These are phyloP conservation scores for Zeuzera pyrina DNA, from an alignment of 2,888 invertebrate genomes.

Conservation along the genomic window DNA sequence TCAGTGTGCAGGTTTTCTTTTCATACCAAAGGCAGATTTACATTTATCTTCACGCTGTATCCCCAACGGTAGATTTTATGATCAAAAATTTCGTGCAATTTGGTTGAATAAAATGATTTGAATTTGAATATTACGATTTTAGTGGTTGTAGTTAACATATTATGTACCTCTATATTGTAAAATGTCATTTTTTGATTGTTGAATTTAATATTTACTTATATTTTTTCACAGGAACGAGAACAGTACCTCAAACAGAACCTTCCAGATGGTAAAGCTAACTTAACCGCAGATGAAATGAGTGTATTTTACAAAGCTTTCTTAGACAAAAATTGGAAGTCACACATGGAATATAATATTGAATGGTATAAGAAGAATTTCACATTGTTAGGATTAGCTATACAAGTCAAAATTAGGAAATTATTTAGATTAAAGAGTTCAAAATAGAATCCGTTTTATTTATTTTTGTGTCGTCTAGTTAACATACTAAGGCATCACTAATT, in stretches of 20 bases:
- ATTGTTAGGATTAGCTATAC: conserved; percentile 74
- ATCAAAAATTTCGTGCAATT: no score
- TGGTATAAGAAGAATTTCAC: conserved; percentile 88
- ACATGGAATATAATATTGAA: conserved; percentile 83
- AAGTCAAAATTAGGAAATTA: conserved; percentile 65
- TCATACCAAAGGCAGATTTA: no score
- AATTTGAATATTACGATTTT: no score
- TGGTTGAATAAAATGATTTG: no score
- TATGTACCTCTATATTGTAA: no score
- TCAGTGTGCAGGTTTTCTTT: no score
- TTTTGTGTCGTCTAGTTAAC: conserved; percentile 6
- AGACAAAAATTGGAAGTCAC: conserved; percentile 84
- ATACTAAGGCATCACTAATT: no score
- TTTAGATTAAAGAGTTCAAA: conserved; percentile 29
- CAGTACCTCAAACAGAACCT: conserved; percentile 66
- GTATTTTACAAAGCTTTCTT: conserved; percentile 89
- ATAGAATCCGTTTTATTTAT: conserved; percentile 26
- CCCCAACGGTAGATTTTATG: no score
- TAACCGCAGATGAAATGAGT: conserved; percentile 89
- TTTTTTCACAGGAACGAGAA: conserved; percentile 70
- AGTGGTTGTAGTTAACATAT: no score
- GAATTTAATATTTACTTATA: not conserved
- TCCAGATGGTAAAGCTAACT: conserved; percentile 62
- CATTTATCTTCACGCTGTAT: no score
- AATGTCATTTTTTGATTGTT: no score